Evolutionary conservation across 2,888 invertebrate species (phyloP).

Genomic region (Brachyptera risi): DNA sequence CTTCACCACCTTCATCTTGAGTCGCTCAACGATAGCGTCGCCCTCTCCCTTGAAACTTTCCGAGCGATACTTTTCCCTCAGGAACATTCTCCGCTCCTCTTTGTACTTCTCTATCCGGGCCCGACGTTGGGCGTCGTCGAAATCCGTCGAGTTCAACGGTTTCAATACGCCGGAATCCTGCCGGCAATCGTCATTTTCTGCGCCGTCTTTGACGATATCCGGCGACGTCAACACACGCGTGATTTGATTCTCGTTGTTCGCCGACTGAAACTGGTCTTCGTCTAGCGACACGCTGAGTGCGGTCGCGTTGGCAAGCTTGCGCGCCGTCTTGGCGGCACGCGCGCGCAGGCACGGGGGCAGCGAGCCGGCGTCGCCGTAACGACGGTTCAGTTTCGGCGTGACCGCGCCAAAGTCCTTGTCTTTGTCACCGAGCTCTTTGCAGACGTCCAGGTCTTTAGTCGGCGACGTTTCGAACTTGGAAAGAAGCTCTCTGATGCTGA

Average conservation of each 20-base stretch:
- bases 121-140: slow-evolving; percentile 58
- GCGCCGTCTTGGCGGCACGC: slow-evolving; percentile 53
- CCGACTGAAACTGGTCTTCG: slow-evolving; percentile 59
- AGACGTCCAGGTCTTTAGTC: slow-evolving; percentile 42
- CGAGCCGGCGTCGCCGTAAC: slow-evolving; percentile 31
- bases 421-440: background rate
- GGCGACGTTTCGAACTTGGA: slow-evolving; percentile 60
- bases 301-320: slow-evolving; percentile 56
- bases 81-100: slow-evolving; percentile 79
- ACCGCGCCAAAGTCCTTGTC: background rate
- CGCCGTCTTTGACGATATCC: slow-evolving; percentile 32
- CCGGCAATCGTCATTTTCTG: too few species aligned
- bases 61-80: slow-evolving; percentile 81
- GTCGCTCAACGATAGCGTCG: slow-evolving; percentile 63
- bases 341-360: slow-evolving; percentile 60
- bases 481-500: slow-evolving; percentile 57
- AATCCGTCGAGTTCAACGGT: slow-evolving; percentile 35
- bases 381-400: background rate
- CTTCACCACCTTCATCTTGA: slow-evolving; percentile 47
- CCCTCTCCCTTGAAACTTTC: slow-evolving; percentile 43
- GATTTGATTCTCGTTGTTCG: slow-evolving; percentile 31
- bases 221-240: slow-evolving; percentile 37
- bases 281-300: slow-evolving; percentile 53
- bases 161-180: slow-evolving; percentile 10
- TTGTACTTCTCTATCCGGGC: slow-evolving; percentile 88